Evolutionary conservation across 2,888 invertebrate genomes (phyloP), one percentile per base, ranked within the genome.

Genomic region (Athalia rosae): DNA sequence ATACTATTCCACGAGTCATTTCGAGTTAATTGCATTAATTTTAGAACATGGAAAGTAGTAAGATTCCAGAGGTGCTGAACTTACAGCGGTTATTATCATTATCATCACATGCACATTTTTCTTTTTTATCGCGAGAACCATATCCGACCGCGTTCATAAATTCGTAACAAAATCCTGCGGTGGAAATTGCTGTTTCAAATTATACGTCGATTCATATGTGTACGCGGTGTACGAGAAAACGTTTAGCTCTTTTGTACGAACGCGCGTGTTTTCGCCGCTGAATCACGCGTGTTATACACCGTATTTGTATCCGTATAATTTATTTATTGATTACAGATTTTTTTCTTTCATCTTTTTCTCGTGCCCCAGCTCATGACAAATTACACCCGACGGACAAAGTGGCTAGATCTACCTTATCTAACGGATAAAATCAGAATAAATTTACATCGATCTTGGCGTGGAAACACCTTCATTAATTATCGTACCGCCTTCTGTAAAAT

Each of bases 351-450:
- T 28, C 28, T 28, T 28, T 6, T 45, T 58, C 58, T 71, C n/a
- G 13, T 28, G 50, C 58, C 7, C 5, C 8, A 67, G 69, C 56
- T 45, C 45, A 71, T 45, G 13, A 58, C 13, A 13, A 58, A 71
- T 58, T 56, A 71, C 45, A 71, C 3, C 13, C 56, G 9, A 45
- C 43, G 58, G 13, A 71, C 71, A 58, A 71, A 71, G 71, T 71
- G 58, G 71, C 56, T 71, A 56, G 15, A 58, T 71, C 45, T 58
- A 58, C 45, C 56, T 56, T 28, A 48, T 47, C 47, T 77, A 59
- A 43, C 9, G 71, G 77, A 77, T 77, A 69, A 77, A 77, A 77
- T 77, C 77, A 15, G 61, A 59, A 56, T 56, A 69, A 77, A 77
- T 77, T 77, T 77, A 47, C 67, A 69, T 77, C 11, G 45, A 45